Conservation (phyloP, 1,140 invertebrate genomes). For the Drosophila ercepeae region DNA sequence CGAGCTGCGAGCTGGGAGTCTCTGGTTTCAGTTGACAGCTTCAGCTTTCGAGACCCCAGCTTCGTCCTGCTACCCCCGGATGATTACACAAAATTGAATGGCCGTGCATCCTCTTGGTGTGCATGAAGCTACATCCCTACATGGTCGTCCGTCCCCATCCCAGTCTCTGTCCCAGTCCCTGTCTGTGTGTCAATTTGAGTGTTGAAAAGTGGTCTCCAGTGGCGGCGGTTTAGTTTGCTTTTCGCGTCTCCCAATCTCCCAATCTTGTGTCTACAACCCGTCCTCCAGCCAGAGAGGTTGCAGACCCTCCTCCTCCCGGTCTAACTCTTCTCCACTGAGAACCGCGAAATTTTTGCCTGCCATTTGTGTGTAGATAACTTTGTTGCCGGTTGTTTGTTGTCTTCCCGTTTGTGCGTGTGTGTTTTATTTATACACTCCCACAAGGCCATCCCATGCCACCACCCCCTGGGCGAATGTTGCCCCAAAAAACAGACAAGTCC, state of each 20-base stretch:
- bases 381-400: slow-evolving; percentile 30
- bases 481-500: slow-evolving; percentile 10
- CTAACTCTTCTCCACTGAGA: slow-evolving; percentile 5
- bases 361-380: slow-evolving; percentile 65
- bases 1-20: slow-evolving; percentile 27
- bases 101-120: slow-evolving; percentile 39
- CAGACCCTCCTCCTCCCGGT: neutral
- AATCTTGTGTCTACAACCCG: neutral
- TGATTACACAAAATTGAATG: slow-evolving; percentile 80
- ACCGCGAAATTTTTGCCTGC: slow-evolving; percentile 52
- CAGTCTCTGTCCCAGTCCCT: too few species aligned
- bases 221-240: slow-evolving; percentile 70
- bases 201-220: slow-evolving; percentile 80
- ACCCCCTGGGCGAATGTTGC: neutral
- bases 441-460: neutral
- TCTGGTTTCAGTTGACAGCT: slow-evolving; percentile 30
- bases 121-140: slow-evolving; percentile 21
- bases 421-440: slow-evolving; percentile 57
- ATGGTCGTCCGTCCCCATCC: slow-evolving; percentile 14
- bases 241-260: slow-evolving; percentile 30
- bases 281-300: too few species aligned
- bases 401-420: slow-evolving; percentile 34
- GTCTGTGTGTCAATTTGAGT: slow-evolving; percentile 75
- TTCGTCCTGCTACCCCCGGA: slow-evolving; percentile 21
- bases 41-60: slow-evolving; percentile 10